These are phyloP conservation scores for Athalia cordata DNA, from an alignment of 2,888 invertebrate genomes.

Conservation along the genomic window DNA sequence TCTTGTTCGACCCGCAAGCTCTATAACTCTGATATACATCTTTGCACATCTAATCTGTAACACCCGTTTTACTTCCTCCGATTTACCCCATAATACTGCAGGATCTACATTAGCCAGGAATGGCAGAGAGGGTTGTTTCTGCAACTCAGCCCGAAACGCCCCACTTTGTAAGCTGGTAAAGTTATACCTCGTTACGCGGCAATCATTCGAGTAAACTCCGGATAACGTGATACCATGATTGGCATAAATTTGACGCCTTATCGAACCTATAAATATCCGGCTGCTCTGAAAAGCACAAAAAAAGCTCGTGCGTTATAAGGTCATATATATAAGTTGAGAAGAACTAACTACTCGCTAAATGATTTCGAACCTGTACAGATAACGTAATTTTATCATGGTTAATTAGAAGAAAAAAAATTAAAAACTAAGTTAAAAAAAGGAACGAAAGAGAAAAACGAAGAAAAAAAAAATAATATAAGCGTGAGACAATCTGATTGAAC, in stretches of 20 bases:
- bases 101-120: not conserved
- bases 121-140: constrained; percentile 65
- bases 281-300: constrained; percentile 29
- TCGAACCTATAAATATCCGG: constrained; percentile 17
- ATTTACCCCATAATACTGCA: constrained; percentile 21
- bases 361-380: too few relatives aligned
- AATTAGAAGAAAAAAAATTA: too few relatives aligned
- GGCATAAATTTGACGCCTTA: constrained; percentile 52
- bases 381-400: not conserved
- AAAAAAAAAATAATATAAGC: too few relatives aligned
- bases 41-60: constrained; percentile 4
- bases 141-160: constrained; percentile 67
- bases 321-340: too few relatives aligned
- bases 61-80: constrained; percentile 30
- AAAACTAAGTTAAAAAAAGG: too few relatives aligned
- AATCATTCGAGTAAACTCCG: constrained; percentile 59
- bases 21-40: not conserved
- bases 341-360: too few relatives aligned
- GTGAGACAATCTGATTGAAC: not conserved
- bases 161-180: constrained; percentile 61
- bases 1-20: not conserved
- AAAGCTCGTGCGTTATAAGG: too few relatives aligned
- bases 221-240: constrained; percentile 56
- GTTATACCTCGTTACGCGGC: constrained; percentile 67
- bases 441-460: too few relatives aligned